Base-by-base conservation (phyloP, 2,888 invertebrate genomes). In the Fabriciana adippe region DNA sequence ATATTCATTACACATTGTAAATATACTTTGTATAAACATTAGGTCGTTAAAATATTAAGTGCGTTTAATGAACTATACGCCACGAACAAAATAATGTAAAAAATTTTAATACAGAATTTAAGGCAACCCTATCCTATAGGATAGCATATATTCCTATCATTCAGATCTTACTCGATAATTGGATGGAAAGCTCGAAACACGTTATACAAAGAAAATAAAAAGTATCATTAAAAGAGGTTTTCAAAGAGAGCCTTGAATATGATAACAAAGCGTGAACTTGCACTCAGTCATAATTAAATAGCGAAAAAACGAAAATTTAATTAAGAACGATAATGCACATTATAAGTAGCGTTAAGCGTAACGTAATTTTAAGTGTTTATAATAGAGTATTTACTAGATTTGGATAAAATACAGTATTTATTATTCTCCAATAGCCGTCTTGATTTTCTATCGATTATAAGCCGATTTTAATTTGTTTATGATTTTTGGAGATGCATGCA, bases 111-210 rank as follows among this genome's bases (percentile, higher is more conserved):
- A 18, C 15, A 47, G 14, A 1, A 50, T n/a, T 13, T 4, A 35
- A 55, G 8, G 21, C 60, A 66, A 31, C 66, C 66, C 66, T 61
- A 60, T 21, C 15, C 59, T 26, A 55, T 54, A 47, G 35, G 51
- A 31, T 48, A 31, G 31, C 41, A 41, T 41, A 41, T 41, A 11
- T 11, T 41, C 11, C 2, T 41, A 48, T 48, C 55, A 64, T 54
- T 48, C 41, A 16, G 64, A 61, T 67, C 61, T 48, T 61, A 62
- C 61, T 18, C 57, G 48, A 65, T 70, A 70, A 70, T 70, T 70
- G 70, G 54, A 67, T 65, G 26, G 53, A 57, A 53, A 66, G 55
- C 48, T 31, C 45, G 67, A 67, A 67, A 60, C 57, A 55, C 47
- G 50, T 21, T 26, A 26, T 56, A 53, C 13, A 48, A 55, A 59